Conservation (phyloP, 2,113 vertebrate species). For the Turdus rufiventris region DNA sequence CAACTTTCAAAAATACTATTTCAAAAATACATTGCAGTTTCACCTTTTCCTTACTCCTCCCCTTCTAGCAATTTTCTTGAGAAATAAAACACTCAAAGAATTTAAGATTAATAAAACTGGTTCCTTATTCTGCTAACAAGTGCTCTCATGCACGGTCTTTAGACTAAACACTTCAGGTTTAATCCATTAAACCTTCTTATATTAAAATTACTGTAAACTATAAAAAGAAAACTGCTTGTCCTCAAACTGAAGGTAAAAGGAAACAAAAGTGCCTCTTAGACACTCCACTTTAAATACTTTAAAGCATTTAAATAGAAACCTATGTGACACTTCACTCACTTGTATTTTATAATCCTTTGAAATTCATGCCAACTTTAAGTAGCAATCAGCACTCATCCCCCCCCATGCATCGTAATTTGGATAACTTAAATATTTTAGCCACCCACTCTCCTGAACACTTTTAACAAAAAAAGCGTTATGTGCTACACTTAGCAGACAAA, state of each 20-base stretch:
- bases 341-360: constrained; percentile 7
- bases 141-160: not conserved
- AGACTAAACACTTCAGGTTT: not conserved
- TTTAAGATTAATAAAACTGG: not conserved
- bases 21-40: not conserved
- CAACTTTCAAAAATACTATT: not conserved
- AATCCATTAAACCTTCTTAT: not conserved
- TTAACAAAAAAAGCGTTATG: constrained; percentile 56
- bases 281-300: not conserved
- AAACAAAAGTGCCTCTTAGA: not conserved
- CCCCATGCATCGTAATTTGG: not conserved
- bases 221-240: not conserved
- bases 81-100: not conserved
- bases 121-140: not conserved
- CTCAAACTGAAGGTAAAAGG: not conserved
- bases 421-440: constrained; percentile 59
- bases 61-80: not conserved
- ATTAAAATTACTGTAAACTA: not conserved
- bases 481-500: constrained; percentile 33
- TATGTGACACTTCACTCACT: not conserved
- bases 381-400: not conserved
- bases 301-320: constrained; percentile 12
- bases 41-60: not conserved
- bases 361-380: constrained; percentile 30
- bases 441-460: constrained; percentile 44